Evolutionary conservation across 1,140 invertebrate genomes (phyloP).

Genomic region (Sogatella furcifera): DNA sequence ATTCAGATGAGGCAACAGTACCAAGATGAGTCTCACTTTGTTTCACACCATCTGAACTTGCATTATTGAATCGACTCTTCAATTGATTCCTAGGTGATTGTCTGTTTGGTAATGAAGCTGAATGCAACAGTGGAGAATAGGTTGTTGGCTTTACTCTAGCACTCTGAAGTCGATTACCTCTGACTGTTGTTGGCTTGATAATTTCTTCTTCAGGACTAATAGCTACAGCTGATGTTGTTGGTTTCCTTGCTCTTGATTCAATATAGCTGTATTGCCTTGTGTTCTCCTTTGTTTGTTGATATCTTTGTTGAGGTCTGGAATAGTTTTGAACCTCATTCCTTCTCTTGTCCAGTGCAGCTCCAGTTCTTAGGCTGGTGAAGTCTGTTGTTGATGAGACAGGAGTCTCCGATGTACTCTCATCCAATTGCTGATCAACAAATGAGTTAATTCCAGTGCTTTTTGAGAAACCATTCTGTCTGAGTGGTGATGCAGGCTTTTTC

Average conservation of each 20-base stretch:
- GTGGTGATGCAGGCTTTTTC: neutral
- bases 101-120: constrained; percentile 3
- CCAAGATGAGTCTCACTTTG: too few species aligned
- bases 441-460: neutral
- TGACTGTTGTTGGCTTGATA: neutral
- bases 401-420: constrained; percentile 4
- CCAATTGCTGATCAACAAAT: constrained; percentile 10
- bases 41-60: too few species aligned
- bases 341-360: neutral
- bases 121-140: constrained; percentile 13
- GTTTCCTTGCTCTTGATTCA: constrained; percentile 1
- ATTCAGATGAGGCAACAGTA: too few species aligned
- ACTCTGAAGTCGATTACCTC: constrained; percentile 7
- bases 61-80: too few species aligned
- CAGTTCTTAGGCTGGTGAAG: neutral
- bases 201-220: neutral
- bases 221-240: constrained; percentile 5
- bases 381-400: neutral
- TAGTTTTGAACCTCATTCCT: neutral
- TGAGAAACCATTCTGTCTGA: neutral
- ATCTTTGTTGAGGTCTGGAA: neutral
- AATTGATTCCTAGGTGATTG: constrained; percentile 10
- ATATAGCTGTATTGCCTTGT: neutral
- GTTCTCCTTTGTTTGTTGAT: neutral
- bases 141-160: constrained; percentile 17